Conservation (phyloP, 2,113 vertebrate species). For the Ivindomyrus marchei region DNA sequence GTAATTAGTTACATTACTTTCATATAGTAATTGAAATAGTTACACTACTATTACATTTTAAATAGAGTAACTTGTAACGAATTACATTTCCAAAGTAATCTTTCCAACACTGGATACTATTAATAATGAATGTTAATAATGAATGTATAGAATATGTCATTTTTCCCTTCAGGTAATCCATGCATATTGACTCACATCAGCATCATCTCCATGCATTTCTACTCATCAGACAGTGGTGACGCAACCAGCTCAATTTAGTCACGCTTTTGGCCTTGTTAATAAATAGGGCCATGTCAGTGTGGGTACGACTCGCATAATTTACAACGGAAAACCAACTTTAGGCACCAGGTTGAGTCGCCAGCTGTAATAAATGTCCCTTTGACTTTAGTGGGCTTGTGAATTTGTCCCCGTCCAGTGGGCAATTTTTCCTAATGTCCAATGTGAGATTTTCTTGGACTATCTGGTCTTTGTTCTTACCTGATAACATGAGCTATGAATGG, state of each 20-base stretch:
- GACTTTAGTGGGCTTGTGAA: not conserved
- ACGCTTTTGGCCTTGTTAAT: too few species aligned
- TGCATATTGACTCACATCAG: too few species aligned
- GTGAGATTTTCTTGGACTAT: not conserved
- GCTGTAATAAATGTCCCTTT: not conserved
- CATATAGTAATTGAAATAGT: too few species aligned
- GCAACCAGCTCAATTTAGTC: too few species aligned
- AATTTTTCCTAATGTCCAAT: not conserved
- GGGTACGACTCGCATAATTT: not conserved
- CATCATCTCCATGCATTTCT: too few species aligned
- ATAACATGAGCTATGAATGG: not conserved
- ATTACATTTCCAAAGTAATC: too few species aligned
- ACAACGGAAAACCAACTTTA: not conserved
- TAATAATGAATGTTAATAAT: not conserved
- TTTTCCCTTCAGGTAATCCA: too few species aligned
- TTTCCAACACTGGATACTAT: not conserved
- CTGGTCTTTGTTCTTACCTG: not conserved
- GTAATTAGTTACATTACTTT: too few species aligned
- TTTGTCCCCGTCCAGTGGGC: not conserved
- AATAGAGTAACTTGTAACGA: too few species aligned
- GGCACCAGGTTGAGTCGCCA: constrained; percentile 1
- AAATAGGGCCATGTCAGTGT: too few species aligned
- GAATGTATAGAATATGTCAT: not conserved
- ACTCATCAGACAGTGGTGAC: too few species aligned
- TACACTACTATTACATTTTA: too few species aligned